Percentiles rank a stretch among this genome's conserved stretches.
These are phyloP conservation scores for Pandemis corylana DNA, from an alignment of 2,888 invertebrate genomes.

Conservation along the genomic window DNA sequence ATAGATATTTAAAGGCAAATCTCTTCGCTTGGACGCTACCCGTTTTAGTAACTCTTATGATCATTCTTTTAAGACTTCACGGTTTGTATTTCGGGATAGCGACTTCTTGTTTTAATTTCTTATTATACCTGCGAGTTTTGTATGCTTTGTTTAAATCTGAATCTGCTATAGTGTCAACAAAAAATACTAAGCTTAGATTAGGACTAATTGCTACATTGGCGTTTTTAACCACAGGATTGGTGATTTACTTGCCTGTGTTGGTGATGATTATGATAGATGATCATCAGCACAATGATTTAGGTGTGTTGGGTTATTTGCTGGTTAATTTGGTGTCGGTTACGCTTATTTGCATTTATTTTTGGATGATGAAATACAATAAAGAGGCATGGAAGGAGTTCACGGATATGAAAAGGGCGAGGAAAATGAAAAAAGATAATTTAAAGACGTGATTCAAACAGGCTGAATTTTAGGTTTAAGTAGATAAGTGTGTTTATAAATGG, in stretches of 20 bases:
- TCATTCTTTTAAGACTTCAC: slow-evolving; percentile 33
- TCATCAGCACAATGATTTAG: slow-evolving; percentile 38
- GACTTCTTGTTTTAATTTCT: slow-evolving; percentile 38
- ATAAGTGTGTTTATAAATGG: no score
- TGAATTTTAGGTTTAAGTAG: no score
- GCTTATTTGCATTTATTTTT: slow-evolving; percentile 36
- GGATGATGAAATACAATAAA: slow-evolving; percentile 39
- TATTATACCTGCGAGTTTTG: slow-evolving; percentile 36
- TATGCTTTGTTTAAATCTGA: slow-evolving; percentile 32
- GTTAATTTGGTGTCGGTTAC: slow-evolving; percentile 32
- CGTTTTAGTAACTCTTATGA: slow-evolving; percentile 31
- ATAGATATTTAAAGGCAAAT: slow-evolving; percentile 37
- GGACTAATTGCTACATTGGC: slow-evolving; percentile 25
- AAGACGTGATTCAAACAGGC: background rate
- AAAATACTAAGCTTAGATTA: slow-evolving; percentile 28
- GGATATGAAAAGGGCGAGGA: slow-evolving; percentile 16
- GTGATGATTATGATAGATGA: slow-evolving; percentile 38
- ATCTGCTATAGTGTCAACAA: slow-evolving; percentile 19
- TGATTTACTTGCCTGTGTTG: slow-evolving; percentile 37
- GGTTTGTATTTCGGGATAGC: slow-evolving; percentile 39
- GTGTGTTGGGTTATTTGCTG: slow-evolving; percentile 32
- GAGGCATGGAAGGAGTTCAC: slow-evolving; percentile 30
- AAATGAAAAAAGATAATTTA: background rate
- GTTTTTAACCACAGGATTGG: slow-evolving; percentile 31
- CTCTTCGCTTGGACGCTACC: slow-evolving; percentile 36